These are phyloP conservation scores for Anodontia alba DNA, from an alignment of 2,888 invertebrate genomes.

Conservation along the genomic window DNA sequence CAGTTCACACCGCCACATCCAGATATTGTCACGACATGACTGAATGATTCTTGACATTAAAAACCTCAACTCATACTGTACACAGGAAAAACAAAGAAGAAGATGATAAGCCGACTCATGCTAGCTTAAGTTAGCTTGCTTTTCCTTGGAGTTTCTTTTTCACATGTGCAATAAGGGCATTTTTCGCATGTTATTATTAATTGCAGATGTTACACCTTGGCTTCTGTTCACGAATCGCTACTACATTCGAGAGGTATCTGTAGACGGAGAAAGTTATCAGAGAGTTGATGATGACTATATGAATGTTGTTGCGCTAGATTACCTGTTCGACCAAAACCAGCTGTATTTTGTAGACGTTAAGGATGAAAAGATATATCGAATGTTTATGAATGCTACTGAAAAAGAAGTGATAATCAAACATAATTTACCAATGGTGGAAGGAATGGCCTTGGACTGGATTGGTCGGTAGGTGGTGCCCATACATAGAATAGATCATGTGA, in stretches of 20 bases:
- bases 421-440: constrained; percentile 76
- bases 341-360: constrained; percentile 80
- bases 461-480: constrained; percentile 70
- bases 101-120: too few species aligned
- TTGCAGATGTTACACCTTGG: constrained; percentile 83
- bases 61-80: too few species aligned
- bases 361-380: constrained; percentile 76
- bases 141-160: too few species aligned
- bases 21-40: too few species aligned
- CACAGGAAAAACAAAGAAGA: too few species aligned
- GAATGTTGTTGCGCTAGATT: constrained; percentile 91
- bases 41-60: too few species aligned
- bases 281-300: constrained; percentile 96
- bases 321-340: constrained; percentile 74
- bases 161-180: too few species aligned
- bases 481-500: too few species aligned
- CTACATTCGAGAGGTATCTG: constrained; percentile 97
- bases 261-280: constrained; percentile 93
- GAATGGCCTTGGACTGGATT: constrained; percentile 89
- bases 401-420: constrained; percentile 77
- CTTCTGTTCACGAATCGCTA: constrained; percentile 92
- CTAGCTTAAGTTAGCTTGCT: too few species aligned
- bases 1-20: too few species aligned
- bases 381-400: constrained; percentile 83
- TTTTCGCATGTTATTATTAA: too few species aligned